Conservation (phyloP, 2,113 vertebrate species). For the Planiliza haematocheilus region DNA sequence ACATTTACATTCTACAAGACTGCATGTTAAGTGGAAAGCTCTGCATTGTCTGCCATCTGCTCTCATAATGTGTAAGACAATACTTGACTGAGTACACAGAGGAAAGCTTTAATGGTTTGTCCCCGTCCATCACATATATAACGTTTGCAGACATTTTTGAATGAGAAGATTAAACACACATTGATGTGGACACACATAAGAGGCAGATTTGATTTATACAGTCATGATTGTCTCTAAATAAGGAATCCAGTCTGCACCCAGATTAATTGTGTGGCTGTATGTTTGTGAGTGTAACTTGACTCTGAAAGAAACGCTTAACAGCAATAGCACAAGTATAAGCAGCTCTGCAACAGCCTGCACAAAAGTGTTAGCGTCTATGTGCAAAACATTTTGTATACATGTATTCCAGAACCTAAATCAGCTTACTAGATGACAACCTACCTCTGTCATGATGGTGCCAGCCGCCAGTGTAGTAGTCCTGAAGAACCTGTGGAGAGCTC, state of each 20-base stretch:
- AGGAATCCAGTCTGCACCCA: neutral
- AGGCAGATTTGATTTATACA: constrained; percentile 6
- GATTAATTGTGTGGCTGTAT: constrained; percentile 4
- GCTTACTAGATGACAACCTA: constrained; percentile 45
- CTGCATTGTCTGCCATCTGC: neutral
- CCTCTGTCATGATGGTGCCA: constrained; percentile 98
- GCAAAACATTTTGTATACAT: too few relatives aligned
- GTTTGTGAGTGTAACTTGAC: too few relatives aligned
- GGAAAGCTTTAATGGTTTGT: constrained; percentile 12
- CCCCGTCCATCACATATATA: too few relatives aligned
- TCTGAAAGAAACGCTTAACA: too few relatives aligned
- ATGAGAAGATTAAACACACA: neutral
- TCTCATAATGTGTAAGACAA: constrained; percentile 3
- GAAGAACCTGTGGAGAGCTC: constrained; percentile 94
- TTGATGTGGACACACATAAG: constrained; percentile 19
- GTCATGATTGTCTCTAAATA: constrained; percentile 9
- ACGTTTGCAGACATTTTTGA: neutral
- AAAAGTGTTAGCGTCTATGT: too few relatives aligned
- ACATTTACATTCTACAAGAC: constrained; percentile 17
- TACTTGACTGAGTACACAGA: neutral
- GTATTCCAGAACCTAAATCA: too few relatives aligned
- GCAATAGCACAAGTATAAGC: too few relatives aligned
- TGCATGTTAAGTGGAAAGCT: neutral
- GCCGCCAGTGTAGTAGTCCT: constrained; percentile 94
- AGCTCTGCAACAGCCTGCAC: too few relatives aligned